phyloP scores from a whole-genome alignment of 2,797 vertebrate species.

The Diplodus puntazzo region DNA sequence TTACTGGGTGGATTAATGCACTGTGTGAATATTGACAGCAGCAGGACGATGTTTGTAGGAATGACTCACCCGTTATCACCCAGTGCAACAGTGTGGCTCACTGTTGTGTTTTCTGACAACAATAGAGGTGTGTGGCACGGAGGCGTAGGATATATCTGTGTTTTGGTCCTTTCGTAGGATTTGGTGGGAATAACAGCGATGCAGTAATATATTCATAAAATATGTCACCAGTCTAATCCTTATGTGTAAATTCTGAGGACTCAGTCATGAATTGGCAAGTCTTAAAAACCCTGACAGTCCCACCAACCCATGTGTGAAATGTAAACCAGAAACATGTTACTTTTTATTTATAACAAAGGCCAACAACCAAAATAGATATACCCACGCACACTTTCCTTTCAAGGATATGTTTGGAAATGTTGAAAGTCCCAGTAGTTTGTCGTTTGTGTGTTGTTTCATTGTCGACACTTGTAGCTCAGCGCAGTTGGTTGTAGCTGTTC shows the following conservation, averaged over 20 bases:
- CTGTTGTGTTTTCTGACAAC: not conserved
- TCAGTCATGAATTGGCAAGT: not conserved
- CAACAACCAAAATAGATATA: not conserved
- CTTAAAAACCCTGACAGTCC: not conserved
- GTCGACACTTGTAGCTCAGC: not conserved
- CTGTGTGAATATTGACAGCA: not conserved
- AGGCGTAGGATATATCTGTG: slow-evolving; percentile 1
- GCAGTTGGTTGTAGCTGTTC: not conserved
- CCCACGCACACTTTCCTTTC: not conserved
- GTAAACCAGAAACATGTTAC: not conserved
- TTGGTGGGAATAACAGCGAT: not conserved
- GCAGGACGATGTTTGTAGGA: not conserved
- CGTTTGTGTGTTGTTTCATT: not conserved
- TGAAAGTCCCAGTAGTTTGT: not conserved
- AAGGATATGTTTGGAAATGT: not conserved
- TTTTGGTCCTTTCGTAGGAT: not conserved
- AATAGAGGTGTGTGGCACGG: slow-evolving; percentile 7
- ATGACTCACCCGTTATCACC: not conserved
- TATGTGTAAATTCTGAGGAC: not conserved
- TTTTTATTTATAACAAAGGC: not conserved
- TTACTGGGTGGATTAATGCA: not conserved
- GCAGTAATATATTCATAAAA: not conserved
- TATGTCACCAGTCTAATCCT: not conserved
- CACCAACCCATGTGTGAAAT: slow-evolving; percentile 10
- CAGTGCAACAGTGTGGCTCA: not conserved